Evolutionary conservation across 2,113 vertebrate genomes (phyloP).

Genomic region (Thomomys bottae): DNA sequence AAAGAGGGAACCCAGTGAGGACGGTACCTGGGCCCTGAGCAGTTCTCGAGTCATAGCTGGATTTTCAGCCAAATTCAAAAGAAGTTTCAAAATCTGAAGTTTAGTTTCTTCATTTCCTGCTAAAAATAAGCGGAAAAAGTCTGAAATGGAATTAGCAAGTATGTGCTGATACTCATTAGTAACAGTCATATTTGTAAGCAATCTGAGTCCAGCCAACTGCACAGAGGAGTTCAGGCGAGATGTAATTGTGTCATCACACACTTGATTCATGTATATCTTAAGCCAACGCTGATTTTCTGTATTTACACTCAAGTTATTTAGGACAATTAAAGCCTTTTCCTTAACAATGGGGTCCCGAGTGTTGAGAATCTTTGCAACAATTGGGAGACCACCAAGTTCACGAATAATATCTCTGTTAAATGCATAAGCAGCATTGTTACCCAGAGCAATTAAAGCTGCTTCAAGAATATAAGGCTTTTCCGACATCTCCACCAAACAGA

Average conservation of each 20-base stretch:
- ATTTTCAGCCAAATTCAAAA: slow-evolving; percentile 96
- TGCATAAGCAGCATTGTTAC: slow-evolving; percentile 79
- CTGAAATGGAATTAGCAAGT: slow-evolving; percentile 89
- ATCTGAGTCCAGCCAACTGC: slow-evolving; percentile 92
- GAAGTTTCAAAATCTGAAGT: slow-evolving; percentile 93
- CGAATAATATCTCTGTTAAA: slow-evolving; percentile 92
- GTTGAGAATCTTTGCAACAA: slow-evolving; percentile 91
- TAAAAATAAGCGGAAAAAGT: slow-evolving; percentile 90
- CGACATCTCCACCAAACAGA: slow-evolving; percentile 81
- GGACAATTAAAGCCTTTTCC: slow-evolving; percentile 93
- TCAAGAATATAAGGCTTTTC: slow-evolving; percentile 82
- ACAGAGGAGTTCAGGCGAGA: slow-evolving; percentile 94
- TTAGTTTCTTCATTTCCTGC: slow-evolving; percentile 92
- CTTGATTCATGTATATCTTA: slow-evolving; percentile 90
- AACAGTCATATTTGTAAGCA: slow-evolving; percentile 96
- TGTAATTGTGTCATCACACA: slow-evolving; percentile 90
- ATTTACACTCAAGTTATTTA: slow-evolving; percentile 98
- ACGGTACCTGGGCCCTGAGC: slow-evolving; percentile 92
- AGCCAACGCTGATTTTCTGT: slow-evolving; percentile 93
- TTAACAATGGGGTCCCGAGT: slow-evolving; percentile 87
- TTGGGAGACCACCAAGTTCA: slow-evolving; percentile 91
- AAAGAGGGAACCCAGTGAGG: slow-evolving; percentile 90
- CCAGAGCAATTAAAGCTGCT: slow-evolving; percentile 80
- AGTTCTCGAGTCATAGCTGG: slow-evolving; percentile 91
- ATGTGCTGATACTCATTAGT: slow-evolving; percentile 92